These are phyloP conservation scores for Ophraella communa DNA, from an alignment of 2,888 invertebrate species.

Conservation along the genomic window DNA sequence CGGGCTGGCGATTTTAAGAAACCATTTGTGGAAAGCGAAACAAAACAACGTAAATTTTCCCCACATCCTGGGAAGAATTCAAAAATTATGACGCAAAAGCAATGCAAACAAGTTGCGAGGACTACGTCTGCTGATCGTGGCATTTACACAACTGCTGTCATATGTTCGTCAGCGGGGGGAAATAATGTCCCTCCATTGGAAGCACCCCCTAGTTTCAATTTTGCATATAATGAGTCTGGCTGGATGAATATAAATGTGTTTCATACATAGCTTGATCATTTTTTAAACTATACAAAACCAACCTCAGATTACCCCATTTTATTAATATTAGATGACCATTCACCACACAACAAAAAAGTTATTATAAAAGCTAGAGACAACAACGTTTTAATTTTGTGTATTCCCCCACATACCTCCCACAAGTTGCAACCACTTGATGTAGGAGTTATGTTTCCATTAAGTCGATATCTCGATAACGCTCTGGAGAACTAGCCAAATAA, in stretches of 20 bases:
- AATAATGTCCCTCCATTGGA: not conserved
- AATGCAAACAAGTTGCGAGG: constrained; percentile 1
- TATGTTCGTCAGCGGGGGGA: not conserved
- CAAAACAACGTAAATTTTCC: no score
- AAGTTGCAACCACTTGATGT: no score
- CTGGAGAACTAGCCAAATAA: not conserved
- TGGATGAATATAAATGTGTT: not conserved
- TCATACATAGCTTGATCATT: not conserved
- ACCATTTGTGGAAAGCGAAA: no score
- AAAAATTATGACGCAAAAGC: not conserved
- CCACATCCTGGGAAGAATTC: not conserved
- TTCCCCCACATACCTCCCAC: no score
- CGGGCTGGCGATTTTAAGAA: no score
- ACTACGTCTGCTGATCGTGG: constrained; percentile 3
- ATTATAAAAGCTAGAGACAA: not conserved
- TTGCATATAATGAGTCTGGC: not conserved
- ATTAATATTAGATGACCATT: not conserved
- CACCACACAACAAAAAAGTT: not conserved
- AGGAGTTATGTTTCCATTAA: not conserved
- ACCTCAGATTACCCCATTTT: not conserved
- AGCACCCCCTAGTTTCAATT: no score
- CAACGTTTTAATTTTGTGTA: no score
- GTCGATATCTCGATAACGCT: not conserved
- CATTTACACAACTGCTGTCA: not conserved
- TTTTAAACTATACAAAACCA: not conserved